Percentiles rank a stretch among this genome's conserved stretches.
Conservation (phyloP, 2,888 invertebrate genomes). For the Melieria crassipennis region DNA sequence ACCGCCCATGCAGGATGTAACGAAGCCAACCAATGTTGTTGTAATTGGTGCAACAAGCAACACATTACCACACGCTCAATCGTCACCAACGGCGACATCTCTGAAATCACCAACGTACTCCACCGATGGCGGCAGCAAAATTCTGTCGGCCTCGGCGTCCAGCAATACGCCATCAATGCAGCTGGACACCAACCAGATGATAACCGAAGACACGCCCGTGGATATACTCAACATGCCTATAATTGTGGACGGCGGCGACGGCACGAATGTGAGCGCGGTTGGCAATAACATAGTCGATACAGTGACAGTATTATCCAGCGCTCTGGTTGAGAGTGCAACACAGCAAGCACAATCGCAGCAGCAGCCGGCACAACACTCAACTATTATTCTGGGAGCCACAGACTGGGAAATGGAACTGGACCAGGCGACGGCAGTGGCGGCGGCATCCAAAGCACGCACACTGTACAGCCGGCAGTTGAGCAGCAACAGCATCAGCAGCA, state of each 20-base stretch:
- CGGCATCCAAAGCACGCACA: slow-evolving; percentile 37
- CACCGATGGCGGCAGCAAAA: slow-evolving; percentile 34
- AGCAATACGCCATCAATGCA: background rate
- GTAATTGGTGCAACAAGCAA: slow-evolving; percentile 48
- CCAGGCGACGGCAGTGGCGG: slow-evolving; percentile 62
- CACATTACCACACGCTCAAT: background rate
- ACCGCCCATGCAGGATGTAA: slow-evolving; percentile 15
- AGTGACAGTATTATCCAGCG: slow-evolving; percentile 43
- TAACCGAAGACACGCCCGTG: slow-evolving; percentile 72
- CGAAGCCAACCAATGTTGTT: slow-evolving; percentile 53
- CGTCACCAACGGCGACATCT: background rate
- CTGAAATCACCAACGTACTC: background rate
- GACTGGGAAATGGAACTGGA: slow-evolving; percentile 75
- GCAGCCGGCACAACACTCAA: slow-evolving; percentile 30
- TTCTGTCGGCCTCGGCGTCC: slow-evolving; percentile 37
- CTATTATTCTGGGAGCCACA: slow-evolving; percentile 59
- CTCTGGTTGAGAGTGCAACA: slow-evolving; percentile 17
- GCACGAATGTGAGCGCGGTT: slow-evolving; percentile 20
- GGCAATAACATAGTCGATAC: slow-evolving; percentile 30
- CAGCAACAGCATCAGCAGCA: slow-evolving; percentile 6
- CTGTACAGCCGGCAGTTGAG: slow-evolving; percentile 29
- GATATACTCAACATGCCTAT: slow-evolving; percentile 64
- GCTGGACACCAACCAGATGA: slow-evolving; percentile 54
- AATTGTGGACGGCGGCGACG: slow-evolving; percentile 57
- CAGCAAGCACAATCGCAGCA: slow-evolving; percentile 28